These are phyloP conservation scores for Dendroctonus valens DNA, from an alignment of 1,140 invertebrate species.

Conservation along the genomic window DNA sequence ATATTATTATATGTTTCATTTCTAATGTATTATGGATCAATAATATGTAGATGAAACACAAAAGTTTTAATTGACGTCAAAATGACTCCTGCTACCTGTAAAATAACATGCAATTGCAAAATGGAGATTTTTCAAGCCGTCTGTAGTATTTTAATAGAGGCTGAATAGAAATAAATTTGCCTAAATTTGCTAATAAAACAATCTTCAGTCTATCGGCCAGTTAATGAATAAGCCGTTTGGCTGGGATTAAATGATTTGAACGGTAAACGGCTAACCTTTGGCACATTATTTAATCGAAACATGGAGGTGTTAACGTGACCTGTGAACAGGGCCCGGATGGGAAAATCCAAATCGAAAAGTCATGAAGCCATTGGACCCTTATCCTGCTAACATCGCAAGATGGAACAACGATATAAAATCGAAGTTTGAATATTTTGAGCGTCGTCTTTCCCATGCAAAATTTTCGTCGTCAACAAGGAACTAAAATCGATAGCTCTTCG, in stretches of 20 bases:
- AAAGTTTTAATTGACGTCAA: too few relatives aligned
- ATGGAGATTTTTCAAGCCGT: too few relatives aligned
- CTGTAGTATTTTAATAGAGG: too few relatives aligned
- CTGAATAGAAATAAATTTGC: too few relatives aligned
- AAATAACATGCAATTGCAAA: too few relatives aligned
- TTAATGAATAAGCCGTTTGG: constrained; percentile 20
- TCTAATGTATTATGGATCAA: too few relatives aligned
- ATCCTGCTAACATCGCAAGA: background rate
- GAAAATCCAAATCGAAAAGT: constrained; percentile 13
- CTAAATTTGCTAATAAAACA: too few relatives aligned
- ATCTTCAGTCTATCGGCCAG: constrained; percentile 1
- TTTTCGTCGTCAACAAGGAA: background rate
- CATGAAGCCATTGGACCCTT: background rate
- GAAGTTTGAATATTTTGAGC: too few relatives aligned
- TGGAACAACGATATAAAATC: background rate
- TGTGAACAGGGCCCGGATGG: constrained; percentile 6
- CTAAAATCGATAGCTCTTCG: background rate
- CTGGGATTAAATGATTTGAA: constrained; percentile 25
- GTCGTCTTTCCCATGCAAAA: too few relatives aligned
- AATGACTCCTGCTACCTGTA: too few relatives aligned
- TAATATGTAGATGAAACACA: too few relatives aligned
- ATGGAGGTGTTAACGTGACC: constrained; percentile 22
- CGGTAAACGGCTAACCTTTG: constrained; percentile 25
- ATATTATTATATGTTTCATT: too few relatives aligned
- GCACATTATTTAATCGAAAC: constrained; percentile 26